phyloP scores from a whole-genome alignment of 2,113 vertebrate genomes.

The Corynorhinus townsendii region DNA sequence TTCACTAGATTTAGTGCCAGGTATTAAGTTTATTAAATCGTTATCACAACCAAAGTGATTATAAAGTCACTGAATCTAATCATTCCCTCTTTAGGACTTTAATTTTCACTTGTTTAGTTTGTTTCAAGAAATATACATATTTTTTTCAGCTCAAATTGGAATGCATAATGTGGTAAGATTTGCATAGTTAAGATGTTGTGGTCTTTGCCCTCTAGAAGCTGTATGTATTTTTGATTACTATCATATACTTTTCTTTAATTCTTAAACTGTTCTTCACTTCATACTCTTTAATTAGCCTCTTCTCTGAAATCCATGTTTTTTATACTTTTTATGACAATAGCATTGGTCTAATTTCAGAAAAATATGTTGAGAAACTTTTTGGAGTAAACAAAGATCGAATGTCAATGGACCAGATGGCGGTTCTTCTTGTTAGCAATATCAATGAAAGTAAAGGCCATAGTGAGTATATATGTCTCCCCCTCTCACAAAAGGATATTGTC shows the following conservation, averaged over 20 bases:
- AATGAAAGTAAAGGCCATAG: slow-evolving; percentile 94
- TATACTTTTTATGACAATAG: slow-evolving; percentile 25
- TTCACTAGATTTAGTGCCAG: background rate
- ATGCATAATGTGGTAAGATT: background rate
- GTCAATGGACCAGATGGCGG: slow-evolving; percentile 96
- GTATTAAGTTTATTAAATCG: background rate
- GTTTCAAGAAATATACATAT: background rate
- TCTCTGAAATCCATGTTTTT: background rate
- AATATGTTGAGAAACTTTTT: slow-evolving; percentile 95
- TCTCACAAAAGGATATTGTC: background rate
- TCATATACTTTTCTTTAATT: background rate
- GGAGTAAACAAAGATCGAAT: slow-evolving; percentile 93
- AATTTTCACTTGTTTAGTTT: slow-evolving; percentile 23
- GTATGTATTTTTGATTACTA: background rate
- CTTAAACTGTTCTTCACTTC: background rate
- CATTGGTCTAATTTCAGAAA: slow-evolving; percentile 83
- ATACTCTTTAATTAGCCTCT: background rate
- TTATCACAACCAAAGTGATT: background rate
- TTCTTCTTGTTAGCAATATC: slow-evolving; percentile 95
- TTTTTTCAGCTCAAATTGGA: background rate
- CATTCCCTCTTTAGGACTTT: background rate
- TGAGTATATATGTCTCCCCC: slow-evolving; percentile 74
- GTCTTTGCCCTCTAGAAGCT: background rate
- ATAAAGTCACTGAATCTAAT: background rate
- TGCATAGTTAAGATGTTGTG: slow-evolving; percentile 1